Conservation (phyloP, 2,797 vertebrate species). For the Tachyglossus aculeatus region DNA sequence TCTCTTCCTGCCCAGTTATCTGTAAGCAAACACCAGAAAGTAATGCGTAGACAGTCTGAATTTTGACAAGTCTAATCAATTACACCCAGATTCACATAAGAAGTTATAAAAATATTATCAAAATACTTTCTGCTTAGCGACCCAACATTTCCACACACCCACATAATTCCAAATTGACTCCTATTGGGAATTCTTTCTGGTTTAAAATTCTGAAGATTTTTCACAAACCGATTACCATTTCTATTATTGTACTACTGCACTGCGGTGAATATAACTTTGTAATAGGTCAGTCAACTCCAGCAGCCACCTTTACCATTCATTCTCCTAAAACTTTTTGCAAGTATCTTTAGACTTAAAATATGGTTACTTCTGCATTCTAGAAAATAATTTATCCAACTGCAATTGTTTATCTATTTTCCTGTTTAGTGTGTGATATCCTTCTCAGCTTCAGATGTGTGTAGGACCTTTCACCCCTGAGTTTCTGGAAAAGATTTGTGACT, state of each 20-base stretch:
- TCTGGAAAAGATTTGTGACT: no score
- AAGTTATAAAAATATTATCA: no score
- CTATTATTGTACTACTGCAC: constrained; percentile 11
- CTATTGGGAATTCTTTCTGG: constrained; percentile 10
- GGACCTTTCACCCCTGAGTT: not conserved
- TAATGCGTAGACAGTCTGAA: no score
- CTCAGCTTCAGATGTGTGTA: not conserved
- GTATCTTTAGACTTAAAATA: not conserved
- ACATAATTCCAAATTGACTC: no score
- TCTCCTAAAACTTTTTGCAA: not conserved
- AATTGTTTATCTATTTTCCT: not conserved
- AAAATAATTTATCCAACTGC: not conserved
- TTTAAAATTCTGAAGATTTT: constrained; percentile 18
- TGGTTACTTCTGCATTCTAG: not conserved
- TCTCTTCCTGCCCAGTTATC: no score
- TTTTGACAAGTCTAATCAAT: no score
- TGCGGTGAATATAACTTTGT: constrained; percentile 24
- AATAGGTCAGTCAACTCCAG: not conserved
- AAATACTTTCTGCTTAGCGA: no score
- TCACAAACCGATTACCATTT: constrained; percentile 27
- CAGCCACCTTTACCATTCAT: not conserved
- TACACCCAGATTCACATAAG: no score
- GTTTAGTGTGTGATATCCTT: not conserved
- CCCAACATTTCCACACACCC: not conserved
- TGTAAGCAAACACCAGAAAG: no score